Base-by-base conservation (phyloP, 1,140 invertebrate genomes). In the Drosophila ogumai region DNA sequence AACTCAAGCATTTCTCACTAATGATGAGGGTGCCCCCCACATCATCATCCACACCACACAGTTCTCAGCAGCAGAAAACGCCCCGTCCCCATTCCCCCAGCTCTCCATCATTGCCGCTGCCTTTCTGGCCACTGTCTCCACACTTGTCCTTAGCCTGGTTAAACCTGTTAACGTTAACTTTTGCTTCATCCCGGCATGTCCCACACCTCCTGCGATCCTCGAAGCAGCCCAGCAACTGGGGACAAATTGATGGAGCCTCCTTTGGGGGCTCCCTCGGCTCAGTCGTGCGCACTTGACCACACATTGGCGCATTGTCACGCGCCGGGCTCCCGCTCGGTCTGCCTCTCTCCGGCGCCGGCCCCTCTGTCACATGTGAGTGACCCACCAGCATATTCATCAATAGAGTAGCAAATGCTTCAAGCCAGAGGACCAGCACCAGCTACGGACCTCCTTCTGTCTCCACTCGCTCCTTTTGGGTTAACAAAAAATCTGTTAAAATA, bases 401-500 rank as follows among this genome's bases (percentile, higher is more conserved):
- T 87, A 80, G 84, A 87, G 54, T 66, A 76, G 47, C 81, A 73
- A 85, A 72, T 80, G 72, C 63, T 65, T 69, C 49, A 47, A 67
- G 31, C 52, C 56, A 43, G 44, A 28, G 38, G 40, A 40, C 40
- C 41, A n/a, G 34, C 58, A 47, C 28, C 59, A 32, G 22, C 43
- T 47, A 32, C 3, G 15, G 15, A 6, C 34, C 52, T 60, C 19
- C 31, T 44, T 44, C 28, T 15, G 54, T 15, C 31, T 28, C 32
- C 65, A 43, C 43, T 65, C 41, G 12, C 58, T 57, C 47, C 44
- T 52, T 46, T 76, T 82, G 67, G 84, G 80, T 88, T 88, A 87
- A 87, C 84, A 77, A 81, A 87, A 82, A 87, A 88, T 87, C 82
- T 87, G 82, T 87, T 87, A 87, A 87, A 87, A 87, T 87, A 87